Percentiles rank a stretch among this genome's conserved stretches.
These are phyloP conservation scores for Ridgeia piscesae DNA, from an alignment of 1,140 invertebrate species.

Conservation along the genomic window DNA sequence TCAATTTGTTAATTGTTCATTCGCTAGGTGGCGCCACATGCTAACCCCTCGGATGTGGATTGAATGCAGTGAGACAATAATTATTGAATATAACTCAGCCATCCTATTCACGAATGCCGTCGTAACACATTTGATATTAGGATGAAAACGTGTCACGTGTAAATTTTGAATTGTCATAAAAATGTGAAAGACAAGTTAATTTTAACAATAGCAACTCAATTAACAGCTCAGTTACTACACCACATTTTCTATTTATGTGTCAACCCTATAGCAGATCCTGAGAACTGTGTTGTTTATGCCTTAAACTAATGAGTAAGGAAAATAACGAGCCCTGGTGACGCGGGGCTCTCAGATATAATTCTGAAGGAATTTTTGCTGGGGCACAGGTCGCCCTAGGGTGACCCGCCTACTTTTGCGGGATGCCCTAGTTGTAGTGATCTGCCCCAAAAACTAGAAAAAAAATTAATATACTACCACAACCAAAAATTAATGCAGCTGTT, in stretches of 20 bases:
- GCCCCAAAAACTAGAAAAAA: conserved; percentile 18
- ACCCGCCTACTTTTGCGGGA: conserved; percentile 35
- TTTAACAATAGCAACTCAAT: not conserved
- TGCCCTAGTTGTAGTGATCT: conserved; percentile 34
- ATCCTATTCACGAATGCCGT: not conserved
- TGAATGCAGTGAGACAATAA: not conserved
- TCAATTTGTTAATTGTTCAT: not conserved
- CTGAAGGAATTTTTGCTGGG: conserved; percentile 28
- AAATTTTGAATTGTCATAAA: not conserved
- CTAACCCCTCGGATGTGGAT: not conserved
- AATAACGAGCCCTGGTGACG: conserved; percentile 44
- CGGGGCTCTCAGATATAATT: conserved; percentile 31
- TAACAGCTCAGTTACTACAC: not conserved
- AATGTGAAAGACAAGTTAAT: not conserved
- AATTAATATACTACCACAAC: not conserved
- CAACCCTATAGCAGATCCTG: not conserved
- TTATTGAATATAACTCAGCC: not conserved
- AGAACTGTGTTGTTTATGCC: conserved; percentile 28
- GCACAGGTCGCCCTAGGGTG: conserved; percentile 34
- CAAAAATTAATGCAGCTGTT: too few relatives aligned
- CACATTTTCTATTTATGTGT: not conserved
- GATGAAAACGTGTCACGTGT: not conserved
- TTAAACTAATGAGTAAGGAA: conserved; percentile 51
- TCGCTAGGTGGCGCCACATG: conserved; percentile 2
- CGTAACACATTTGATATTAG: not conserved